Percentiles rank a stretch among this genome's conserved stretches.
These are phyloP conservation scores for Rhynchomys soricoides DNA, from an alignment of 2,113 vertebrate species.

Conservation along the genomic window DNA sequence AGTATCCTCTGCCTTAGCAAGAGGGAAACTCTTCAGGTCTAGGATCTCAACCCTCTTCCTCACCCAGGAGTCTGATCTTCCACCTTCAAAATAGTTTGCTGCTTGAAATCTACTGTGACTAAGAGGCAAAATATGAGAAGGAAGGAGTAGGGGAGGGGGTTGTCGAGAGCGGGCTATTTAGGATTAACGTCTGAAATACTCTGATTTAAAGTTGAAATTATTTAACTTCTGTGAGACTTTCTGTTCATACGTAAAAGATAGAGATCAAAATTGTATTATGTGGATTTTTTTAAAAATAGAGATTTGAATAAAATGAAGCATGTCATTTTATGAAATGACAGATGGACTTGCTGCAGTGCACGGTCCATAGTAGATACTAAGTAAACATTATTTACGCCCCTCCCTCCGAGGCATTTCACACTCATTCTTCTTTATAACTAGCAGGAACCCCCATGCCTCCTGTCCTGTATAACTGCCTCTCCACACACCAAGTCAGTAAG, in stretches of 20 bases:
- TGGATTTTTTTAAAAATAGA: background rate
- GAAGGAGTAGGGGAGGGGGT: background rate
- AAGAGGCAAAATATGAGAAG: background rate
- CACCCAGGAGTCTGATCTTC: slow-evolving; percentile 13
- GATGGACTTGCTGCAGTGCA: background rate
- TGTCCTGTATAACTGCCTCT: background rate
- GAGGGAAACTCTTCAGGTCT: background rate
- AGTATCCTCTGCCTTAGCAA: background rate
- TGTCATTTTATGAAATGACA: background rate
- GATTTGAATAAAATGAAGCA: slow-evolving; percentile 35
- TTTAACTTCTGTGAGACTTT: background rate
- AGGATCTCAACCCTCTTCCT: background rate
- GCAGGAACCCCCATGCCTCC: background rate
- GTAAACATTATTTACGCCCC: background rate
- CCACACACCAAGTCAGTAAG: background rate
- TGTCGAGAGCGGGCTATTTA: background rate
- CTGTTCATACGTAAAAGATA: background rate
- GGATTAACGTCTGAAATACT: slow-evolving; percentile 2
- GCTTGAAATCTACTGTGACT: background rate
- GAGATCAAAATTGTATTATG: background rate
- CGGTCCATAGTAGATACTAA: background rate
- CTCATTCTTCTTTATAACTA: background rate
- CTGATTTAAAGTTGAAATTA: slow-evolving; percentile 23
- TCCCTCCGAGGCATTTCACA: background rate
- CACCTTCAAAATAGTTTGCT: background rate